Base-by-base conservation (phyloP, 2,888 invertebrate genomes). In the Thysanoteuthis rhombus region DNA sequence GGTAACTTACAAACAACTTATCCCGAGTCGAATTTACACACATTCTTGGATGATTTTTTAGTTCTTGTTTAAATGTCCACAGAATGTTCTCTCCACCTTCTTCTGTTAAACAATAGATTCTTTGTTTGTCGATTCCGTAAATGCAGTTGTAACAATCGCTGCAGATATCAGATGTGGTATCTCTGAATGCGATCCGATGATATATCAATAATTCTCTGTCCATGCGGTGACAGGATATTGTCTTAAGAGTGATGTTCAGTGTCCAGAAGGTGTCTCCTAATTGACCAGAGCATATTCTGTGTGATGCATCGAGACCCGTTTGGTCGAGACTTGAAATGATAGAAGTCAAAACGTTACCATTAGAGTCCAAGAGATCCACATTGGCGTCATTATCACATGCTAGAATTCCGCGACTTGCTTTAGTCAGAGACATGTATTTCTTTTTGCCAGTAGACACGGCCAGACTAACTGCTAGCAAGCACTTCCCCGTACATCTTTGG, bases 1-100 rank as follows among this genome's bases (percentile, higher is more conserved):
- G 75, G 75, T 75, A 75, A 75, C n/a, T 75, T n/a, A 75, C 75
- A n/a, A 75, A 75, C n/a, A 75, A 75, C n/a, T 75, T 75, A 75
- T 75, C 75, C n/a, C n/a, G 75, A n/a, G 32, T n/a, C 8, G 75
- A 75, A 75, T 75, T 75, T 6, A 75, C 75, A 75, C 75, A 75
- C 75, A 75, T 75, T 75, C 75, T 75, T n/a, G 75, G 75, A 1
- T 75, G 75, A 75, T 32, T 75, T 75, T 75, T 75, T n/a, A 75
- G n/a, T 75, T 75, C 75, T n/a, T 75, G 75, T n/a, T 32, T 32
- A 75, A 75, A 75, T n/a, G 75, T 75, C 75, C 75, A 75, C 3
- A 75, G n/a, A 75, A 75, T 75, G 1, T 75, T 75, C 16, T n/a
- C n/a, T 2, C 75, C 75, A 32, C 75, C 75, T 32, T 75, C 75